A percentile compares a stretch with the other conserved stretches of the same genome.
These are phyloP conservation scores for Macrostomum lignano DNA, from an alignment of 1,140 invertebrate species.

Conservation along the genomic window DNA sequence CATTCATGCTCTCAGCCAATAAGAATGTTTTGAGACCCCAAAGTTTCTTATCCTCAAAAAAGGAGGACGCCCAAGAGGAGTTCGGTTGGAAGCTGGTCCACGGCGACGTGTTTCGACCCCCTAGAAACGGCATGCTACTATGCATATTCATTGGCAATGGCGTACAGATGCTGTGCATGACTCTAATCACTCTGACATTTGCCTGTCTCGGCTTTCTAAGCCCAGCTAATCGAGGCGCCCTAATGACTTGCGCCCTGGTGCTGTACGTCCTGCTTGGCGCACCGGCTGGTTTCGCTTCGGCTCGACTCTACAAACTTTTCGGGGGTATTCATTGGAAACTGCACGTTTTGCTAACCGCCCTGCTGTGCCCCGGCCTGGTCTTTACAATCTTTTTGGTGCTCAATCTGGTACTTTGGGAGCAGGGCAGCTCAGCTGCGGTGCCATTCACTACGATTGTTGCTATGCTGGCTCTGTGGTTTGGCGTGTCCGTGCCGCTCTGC, in stretches of 20 bases:
- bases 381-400: slow-evolving; percentile 79
- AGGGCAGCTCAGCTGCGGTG: slow-evolving; percentile 71
- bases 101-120: slow-evolving; percentile 36
- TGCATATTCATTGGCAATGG: slow-evolving; percentile 78
- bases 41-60: neutral
- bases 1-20: neutral
- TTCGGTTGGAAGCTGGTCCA: slow-evolving; percentile 78
- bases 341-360: slow-evolving; percentile 74
- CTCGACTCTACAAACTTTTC: slow-evolving; percentile 74
- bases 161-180: slow-evolving; percentile 49
- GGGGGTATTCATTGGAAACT: slow-evolving; percentile 92
- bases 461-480: slow-evolving; percentile 78
- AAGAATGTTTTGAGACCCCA: neutral
- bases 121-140: slow-evolving; percentile 76
- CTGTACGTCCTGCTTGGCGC: slow-evolving; percentile 76
- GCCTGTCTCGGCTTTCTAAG: slow-evolving; percentile 88
- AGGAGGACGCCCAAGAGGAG: slow-evolving; percentile 84
- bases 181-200: slow-evolving; percentile 42
- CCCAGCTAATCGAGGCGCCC: slow-evolving; percentile 76
- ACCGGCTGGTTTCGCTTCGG: slow-evolving; percentile 73
- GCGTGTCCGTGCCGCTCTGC: slow-evolving; percentile 82
- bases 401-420: slow-evolving; percentile 75
- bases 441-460: slow-evolving; percentile 89
- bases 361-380: slow-evolving; percentile 69
- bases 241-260: slow-evolving; percentile 84